phyloP scores from a whole-genome alignment of 1,140 invertebrate species.

The Drosophila chauvacae region DNA sequence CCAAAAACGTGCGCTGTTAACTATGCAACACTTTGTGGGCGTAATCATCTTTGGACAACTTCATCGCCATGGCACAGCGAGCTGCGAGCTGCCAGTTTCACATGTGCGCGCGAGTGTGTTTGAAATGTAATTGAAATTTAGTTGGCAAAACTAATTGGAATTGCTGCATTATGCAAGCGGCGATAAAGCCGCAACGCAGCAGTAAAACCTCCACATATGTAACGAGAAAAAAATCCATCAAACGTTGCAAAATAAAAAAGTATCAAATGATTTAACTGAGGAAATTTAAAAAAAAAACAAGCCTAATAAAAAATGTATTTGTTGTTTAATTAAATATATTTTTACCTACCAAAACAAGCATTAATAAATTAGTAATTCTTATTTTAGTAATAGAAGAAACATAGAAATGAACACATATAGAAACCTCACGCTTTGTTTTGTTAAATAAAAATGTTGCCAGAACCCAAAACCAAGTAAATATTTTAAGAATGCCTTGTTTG shows the following conservation, averaged over 20 bases:
- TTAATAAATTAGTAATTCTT: background rate
- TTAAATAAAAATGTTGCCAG: background rate
- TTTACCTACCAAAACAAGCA: no score
- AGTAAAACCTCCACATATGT: conserved; percentile 2
- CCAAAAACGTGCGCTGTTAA: conserved; percentile 39
- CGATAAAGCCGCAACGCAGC: conserved; percentile 27
- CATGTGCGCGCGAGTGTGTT: conserved; percentile 26
- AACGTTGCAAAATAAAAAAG: background rate
- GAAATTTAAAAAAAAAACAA: no score
- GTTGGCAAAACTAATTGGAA: conserved; percentile 74
- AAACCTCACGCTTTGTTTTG: background rate
- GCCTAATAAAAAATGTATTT: background rate
- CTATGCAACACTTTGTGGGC: conserved; percentile 54
- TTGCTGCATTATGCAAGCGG: conserved; percentile 73
- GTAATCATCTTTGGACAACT: conserved; percentile 54
- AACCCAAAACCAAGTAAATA: background rate
- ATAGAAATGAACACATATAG: background rate
- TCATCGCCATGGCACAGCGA: conserved; percentile 19
- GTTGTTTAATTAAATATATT: background rate
- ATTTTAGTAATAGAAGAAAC: background rate
- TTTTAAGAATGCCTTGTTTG: background rate
- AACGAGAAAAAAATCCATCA: background rate
- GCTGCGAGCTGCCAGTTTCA: background rate
- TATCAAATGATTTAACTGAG: background rate
- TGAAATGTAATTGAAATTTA: conserved; percentile 78